Evolutionary conservation across 1,140 invertebrate species (phyloP), one percentile per base, ranked within the genome.

Genomic region (Bombus haemorrhoidalis): DNA sequence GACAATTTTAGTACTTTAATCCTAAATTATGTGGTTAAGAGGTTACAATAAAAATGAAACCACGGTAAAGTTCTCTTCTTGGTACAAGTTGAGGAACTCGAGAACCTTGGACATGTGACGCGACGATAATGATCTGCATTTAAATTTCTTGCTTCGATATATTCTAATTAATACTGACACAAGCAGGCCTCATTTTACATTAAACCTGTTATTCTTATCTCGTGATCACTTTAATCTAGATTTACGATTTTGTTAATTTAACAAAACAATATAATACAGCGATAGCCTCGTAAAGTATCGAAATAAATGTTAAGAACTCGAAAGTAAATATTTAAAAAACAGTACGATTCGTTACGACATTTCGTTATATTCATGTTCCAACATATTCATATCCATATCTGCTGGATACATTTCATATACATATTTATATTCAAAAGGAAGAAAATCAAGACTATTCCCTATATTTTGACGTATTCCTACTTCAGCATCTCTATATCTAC

Each of bases 101-200:
- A 71, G 9, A 62, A n/a, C 34, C 68, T 25, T 37, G 68, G 15
- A 39, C 32, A 53, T 53, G n/a, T n/a, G 72, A 74, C 41, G 28
- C 43, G 32, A 34, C 22, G 73, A 74, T 53, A 74, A 53, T 74
- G 73, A 74, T 53, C 43, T 53, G 22, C 22, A 53, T 53, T 74
- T 34, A 74, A 74, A 74, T 74, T 53, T 43, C 43, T 34, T 34
- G 41, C n/a, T 74, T 25, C 73, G 73, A 53, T n/a, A 74, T 32
- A 74, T 32, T 22, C 15, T 34, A 74, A 53, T 74, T 74, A 74
- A 74, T 74, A 22, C 13, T n/a, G 43, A 34, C 41, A n/a, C 8
- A 34, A 15, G 47, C 10, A 15, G 10, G 25, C 47, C 5, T 53
- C 47, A 22, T 47, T 28, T 53, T 25, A 28, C 15, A 22, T 37